Conservation (phyloP, 1,140 invertebrate genomes). For the Ceratosolen fusciceps region DNA sequence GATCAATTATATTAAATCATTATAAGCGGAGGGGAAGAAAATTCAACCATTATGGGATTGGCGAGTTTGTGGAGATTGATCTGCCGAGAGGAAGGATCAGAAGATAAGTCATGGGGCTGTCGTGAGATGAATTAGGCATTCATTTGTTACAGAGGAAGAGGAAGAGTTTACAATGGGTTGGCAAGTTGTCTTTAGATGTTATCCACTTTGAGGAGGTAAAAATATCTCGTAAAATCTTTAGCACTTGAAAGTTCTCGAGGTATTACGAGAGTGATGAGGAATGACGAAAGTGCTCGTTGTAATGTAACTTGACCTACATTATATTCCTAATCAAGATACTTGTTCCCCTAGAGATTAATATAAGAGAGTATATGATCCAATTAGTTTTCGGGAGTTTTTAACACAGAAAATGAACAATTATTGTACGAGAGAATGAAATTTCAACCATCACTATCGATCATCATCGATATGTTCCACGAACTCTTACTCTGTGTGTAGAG, state of each 20-base stretch:
- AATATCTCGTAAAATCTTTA: not conserved
- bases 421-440: not conserved
- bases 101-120: not conserved
- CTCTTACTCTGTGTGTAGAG: too few species aligned
- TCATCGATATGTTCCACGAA: too few species aligned
- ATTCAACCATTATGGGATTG: too few species aligned
- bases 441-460: too few species aligned
- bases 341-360: not conserved
- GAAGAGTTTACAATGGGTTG: not conserved
- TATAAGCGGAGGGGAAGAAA: too few species aligned
- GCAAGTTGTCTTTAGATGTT: conserved; percentile 13
- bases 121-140: conserved; percentile 33
- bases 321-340: not conserved
- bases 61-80: too few species aligned
- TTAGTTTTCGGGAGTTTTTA: not conserved
- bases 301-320: conserved; percentile 1
- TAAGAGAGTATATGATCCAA: not conserved
- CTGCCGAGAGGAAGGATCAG: too few species aligned
- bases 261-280: not conserved
- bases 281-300: too few species aligned
- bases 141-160: conserved; percentile 19
- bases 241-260: conserved; percentile 18
- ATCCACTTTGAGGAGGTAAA: not conserved
- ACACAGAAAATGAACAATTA: not conserved
- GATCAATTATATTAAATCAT: too few species aligned